phyloP scores from a whole-genome alignment of 2,797 vertebrate species.

The Podarcis lilfordi region DNA sequence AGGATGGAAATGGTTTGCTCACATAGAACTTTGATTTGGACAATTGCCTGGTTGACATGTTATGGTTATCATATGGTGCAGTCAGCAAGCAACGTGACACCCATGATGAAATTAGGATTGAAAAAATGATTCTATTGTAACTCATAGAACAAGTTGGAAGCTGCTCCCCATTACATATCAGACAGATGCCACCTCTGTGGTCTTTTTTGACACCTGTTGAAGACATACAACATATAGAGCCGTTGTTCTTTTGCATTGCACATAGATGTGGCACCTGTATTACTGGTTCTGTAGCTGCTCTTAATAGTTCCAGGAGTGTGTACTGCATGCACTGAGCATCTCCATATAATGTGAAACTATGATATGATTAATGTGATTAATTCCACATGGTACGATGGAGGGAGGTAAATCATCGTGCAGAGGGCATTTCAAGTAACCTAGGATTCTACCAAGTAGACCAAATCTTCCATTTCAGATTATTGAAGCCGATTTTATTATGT shows the following conservation, averaged over 20 bases:
- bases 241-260: background rate
- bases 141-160: no score
- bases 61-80: background rate
- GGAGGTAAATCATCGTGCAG: background rate
- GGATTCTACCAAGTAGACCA: background rate
- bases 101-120: no score
- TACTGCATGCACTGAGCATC: background rate
- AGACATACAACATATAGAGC: background rate
- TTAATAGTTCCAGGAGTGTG: background rate
- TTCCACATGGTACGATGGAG: background rate
- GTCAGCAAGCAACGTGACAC: no score
- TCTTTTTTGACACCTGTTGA: no score
- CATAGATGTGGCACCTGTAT: background rate
- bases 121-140: no score
- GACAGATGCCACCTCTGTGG: no score
- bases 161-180: no score
- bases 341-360: background rate
- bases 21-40: background rate
- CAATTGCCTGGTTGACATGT: background rate
- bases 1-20: background rate
- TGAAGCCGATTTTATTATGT: background rate
- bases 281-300: background rate
- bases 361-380: background rate
- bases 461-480: background rate
- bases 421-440: background rate